phyloP scores from a whole-genome alignment of 1,140 invertebrate genomes.

The Micrasema longulum region DNA sequence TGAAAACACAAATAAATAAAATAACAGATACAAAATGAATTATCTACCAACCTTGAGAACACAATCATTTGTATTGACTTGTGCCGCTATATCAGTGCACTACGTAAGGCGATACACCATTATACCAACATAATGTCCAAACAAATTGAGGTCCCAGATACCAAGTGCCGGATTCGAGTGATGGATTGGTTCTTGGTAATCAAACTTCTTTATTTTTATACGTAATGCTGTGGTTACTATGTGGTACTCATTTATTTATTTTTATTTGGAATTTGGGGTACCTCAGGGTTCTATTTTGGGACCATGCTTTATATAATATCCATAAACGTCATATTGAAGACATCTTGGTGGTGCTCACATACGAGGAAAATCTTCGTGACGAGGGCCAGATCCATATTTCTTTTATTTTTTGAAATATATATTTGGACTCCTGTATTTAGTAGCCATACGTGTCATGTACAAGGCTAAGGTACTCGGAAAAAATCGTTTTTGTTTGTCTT shows the following conservation, averaged over 20 bases:
- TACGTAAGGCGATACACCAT: slow-evolving; percentile 25
- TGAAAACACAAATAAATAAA: too few relatives aligned
- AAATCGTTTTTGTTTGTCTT: too few relatives aligned
- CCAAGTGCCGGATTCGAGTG: not conserved
- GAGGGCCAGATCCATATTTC: too few relatives aligned
- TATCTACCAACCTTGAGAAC: too few relatives aligned
- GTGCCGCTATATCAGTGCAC: not conserved
- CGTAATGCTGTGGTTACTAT: not conserved
- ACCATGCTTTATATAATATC: not conserved
- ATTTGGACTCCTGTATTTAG: too few relatives aligned
- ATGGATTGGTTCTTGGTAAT: slow-evolving; percentile 2
- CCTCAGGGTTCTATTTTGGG: too few relatives aligned
- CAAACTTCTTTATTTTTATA: not conserved
- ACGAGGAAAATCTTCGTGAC: not conserved
- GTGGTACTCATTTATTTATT: too few relatives aligned
- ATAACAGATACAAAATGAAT: too few relatives aligned
- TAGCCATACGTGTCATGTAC: too few relatives aligned
- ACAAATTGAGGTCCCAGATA: slow-evolving; percentile 12
- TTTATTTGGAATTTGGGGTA: too few relatives aligned
- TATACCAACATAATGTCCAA: slow-evolving; percentile 14
- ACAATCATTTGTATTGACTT: not conserved
- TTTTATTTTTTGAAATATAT: too few relatives aligned
- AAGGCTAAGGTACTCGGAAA: too few relatives aligned
- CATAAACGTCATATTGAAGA: not conserved
- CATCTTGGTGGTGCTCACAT: not conserved